A percentile compares a stretch with the other conserved stretches of the same genome.
phyloP scores from a whole-genome alignment of 2,113 vertebrate species.

The Myodes glareolus region DNA sequence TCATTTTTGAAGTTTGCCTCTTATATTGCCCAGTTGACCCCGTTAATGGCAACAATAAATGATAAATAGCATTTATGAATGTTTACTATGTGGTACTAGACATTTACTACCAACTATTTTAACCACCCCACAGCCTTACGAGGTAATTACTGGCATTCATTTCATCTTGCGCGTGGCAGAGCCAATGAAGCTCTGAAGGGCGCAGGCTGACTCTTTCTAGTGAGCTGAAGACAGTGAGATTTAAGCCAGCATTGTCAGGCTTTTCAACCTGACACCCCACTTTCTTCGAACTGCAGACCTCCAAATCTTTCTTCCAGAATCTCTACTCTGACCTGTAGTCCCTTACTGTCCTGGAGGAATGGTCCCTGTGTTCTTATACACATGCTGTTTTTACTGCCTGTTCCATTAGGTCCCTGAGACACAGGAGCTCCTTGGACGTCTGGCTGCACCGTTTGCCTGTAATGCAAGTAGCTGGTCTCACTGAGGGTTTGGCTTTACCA shows the following conservation, averaged over 20 bases:
- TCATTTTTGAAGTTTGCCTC: slow-evolving; percentile 3
- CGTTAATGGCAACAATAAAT: background rate
- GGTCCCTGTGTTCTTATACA: slow-evolving; percentile 10
- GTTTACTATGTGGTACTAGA: background rate
- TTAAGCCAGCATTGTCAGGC: background rate
- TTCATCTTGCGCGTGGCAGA: background rate
- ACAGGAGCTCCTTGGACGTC: background rate
- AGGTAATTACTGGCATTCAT: background rate
- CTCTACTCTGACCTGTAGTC: background rate
- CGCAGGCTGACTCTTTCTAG: background rate
- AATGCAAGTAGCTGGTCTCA: slow-evolving; percentile 45
- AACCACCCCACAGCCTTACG: background rate
- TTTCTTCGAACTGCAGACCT: background rate
- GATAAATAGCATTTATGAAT: background rate
- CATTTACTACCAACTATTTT: background rate
- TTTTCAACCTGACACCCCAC: background rate
- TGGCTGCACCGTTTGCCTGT: background rate
- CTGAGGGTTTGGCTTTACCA: background rate
- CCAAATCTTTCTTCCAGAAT: background rate
- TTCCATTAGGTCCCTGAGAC: slow-evolving; percentile 35
- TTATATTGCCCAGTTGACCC: background rate
- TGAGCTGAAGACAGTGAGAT: background rate
- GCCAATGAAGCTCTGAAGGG: background rate
- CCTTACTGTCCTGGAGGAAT: background rate
- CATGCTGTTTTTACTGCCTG: background rate